Conservation (phyloP, 2,888 invertebrate genomes). For the Blera fallax region DNA sequence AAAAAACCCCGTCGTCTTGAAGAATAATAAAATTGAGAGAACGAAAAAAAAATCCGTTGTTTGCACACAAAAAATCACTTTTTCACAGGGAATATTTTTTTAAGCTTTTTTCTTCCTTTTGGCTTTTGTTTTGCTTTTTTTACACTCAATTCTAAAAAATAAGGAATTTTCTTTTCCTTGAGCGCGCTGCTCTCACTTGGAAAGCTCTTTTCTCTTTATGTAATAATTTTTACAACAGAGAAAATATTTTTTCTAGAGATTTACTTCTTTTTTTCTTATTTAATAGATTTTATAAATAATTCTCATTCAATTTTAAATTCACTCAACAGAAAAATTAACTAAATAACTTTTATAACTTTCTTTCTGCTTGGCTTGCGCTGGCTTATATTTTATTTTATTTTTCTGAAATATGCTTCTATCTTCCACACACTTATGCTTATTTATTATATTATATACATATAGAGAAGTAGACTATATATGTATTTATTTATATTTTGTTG, state of each 20-base stretch:
- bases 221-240: constrained; percentile 59
- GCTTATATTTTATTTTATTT: constrained; percentile 5
- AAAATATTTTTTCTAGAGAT: constrained; percentile 23
- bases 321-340: constrained; percentile 49
- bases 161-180: constrained; percentile 18
- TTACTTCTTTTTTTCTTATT: constrained; percentile 24
- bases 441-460: constrained; percentile 37
- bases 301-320: constrained; percentile 48
- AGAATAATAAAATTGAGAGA: constrained; percentile 55
- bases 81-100: constrained; percentile 27
- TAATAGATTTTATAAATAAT: constrained; percentile 14
- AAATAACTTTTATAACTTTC: constrained; percentile 39
- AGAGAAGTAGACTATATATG: constrained; percentile 50
- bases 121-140: constrained; percentile 36
- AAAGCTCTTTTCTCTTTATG: constrained; percentile 62
- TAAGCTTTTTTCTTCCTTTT: constrained; percentile 13
- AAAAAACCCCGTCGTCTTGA: constrained; percentile 65
- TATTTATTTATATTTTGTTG: constrained; percentile 50
- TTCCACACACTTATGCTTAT: constrained; percentile 54
- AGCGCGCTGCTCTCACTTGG: constrained; percentile 35
- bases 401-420: constrained; percentile 25
- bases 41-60: constrained; percentile 42
- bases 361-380: constrained; percentile 33
- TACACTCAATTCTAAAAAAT: background rate
- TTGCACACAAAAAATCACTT: constrained; percentile 59